Base-by-base conservation (phyloP, 2,888 invertebrate species). In the Malthinus flaveolus region DNA sequence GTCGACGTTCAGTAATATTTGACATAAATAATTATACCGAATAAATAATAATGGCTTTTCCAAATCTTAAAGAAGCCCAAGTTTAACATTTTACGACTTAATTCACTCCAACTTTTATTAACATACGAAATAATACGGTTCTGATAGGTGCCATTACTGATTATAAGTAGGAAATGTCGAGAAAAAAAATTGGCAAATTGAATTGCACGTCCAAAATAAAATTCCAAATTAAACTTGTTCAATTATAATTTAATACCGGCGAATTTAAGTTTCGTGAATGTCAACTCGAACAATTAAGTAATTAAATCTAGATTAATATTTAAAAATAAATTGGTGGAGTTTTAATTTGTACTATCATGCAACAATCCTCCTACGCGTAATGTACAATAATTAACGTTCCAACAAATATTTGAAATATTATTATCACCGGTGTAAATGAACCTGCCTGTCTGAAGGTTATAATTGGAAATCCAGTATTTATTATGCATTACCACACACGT, bases 381-480 rank as follows among this genome's bases (percentile, higher is more conserved):
- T 59, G 60, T 57, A 64, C 66, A 71, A 72, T 71, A 75, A 75
- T 73, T 73, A 74, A 74, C 71, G 71, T 64, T 68, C 71, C 69
- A 71, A 75, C 75, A 75, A 75, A 75, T 75, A 75, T 75, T 76
- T 75, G 73, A 76, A 75, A 75, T 75, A 75, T 75, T 74, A 74
- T 74, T 74, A 76, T 75, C 74, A 75, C 73, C 73, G 70, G 70
- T 73, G 74, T 71, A 75, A 75, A 73, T 73, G 74, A 74, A 74
- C 73, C 71, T 63, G 68, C 67, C 67, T 68, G 70, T 72, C 73
- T 70, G 71, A 71, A 72, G 71, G 73, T 70, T 71, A 69, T 75
- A 76, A 76, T 76, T 76, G 75, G 75, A 75, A 73, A 73, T 68
- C 71, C 72, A 72, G 71, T 74, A 75, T 76, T 76, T 76, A 75